These are phyloP conservation scores for Melinaea menophilus DNA, from an alignment of 2,888 invertebrate genomes.

Conservation along the genomic window DNA sequence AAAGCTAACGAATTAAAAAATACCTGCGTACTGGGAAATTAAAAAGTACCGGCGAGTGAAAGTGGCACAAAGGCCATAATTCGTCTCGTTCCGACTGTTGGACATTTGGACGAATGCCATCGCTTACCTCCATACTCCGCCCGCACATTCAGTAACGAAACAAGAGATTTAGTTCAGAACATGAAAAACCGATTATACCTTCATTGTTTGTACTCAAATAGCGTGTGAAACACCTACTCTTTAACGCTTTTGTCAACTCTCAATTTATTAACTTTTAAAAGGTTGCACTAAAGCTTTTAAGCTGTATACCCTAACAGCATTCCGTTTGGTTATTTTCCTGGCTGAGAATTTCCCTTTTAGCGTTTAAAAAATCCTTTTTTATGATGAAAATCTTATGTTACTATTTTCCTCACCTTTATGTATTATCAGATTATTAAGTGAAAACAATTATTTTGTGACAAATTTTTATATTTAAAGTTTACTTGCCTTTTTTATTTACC, in stretches of 20 bases:
- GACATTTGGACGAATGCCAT: constrained; percentile 52
- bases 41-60: constrained; percentile 65
- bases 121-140: constrained; percentile 27
- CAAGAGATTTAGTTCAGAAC: constrained; percentile 62
- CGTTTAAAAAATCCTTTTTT: constrained; percentile 25
- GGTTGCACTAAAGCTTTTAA: constrained; percentile 53
- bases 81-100: constrained; percentile 64
- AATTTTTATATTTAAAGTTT: neutral
- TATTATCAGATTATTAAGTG: neutral
- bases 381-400: constrained; percentile 7
- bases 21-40: constrained; percentile 64
- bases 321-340: constrained; percentile 34
- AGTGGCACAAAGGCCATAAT: constrained; percentile 72
- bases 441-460: too few relatives aligned
- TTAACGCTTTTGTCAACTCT: constrained; percentile 53
- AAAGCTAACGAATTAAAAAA: constrained; percentile 70
- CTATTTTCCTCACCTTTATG: neutral
- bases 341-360: constrained; percentile 27
- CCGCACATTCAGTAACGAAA: constrained; percentile 45
- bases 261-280: constrained; percentile 66
- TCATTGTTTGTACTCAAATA: constrained; percentile 59
- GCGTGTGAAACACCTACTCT: constrained; percentile 52
- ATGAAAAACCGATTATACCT: constrained; percentile 69
- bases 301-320: constrained; percentile 34
- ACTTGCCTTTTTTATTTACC: neutral